Conservation (phyloP, 1,140 invertebrate genomes). For the Macrocentrus cingulum region DNA sequence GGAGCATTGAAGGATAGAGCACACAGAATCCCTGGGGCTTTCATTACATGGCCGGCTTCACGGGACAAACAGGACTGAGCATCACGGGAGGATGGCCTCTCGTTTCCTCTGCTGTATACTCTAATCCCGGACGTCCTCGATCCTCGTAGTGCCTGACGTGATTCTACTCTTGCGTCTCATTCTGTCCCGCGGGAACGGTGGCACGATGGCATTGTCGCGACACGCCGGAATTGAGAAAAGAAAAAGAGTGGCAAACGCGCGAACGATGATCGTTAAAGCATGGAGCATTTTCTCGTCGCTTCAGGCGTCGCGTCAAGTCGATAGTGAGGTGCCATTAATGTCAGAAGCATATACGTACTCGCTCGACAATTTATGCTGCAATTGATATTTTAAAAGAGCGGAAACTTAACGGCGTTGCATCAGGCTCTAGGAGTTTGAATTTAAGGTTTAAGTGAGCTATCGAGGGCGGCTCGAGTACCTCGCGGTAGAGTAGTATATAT, state of each 20-base stretch:
- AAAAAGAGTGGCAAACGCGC: conserved; percentile 1
- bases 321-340: conserved; percentile 13
- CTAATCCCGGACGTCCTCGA: conserved; percentile 19
- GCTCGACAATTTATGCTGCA: conserved; percentile 7
- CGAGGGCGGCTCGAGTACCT: conserved; percentile 26
- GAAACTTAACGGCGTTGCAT: too few relatives aligned
- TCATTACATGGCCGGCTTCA: conserved; percentile 55
- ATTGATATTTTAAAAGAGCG: neutral
- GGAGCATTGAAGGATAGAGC: neutral
- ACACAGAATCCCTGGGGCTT: conserved; percentile 44
- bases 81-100: conserved; percentile 37
- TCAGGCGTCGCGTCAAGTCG: conserved; percentile 9
- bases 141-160: neutral
- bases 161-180: neutral
- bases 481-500: conserved; percentile 23
- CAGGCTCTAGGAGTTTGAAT: neutral
- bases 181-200: neutral
- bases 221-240: neutral
- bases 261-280: conserved; percentile 6
- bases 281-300: conserved; percentile 6
- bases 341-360: conserved; percentile 1
- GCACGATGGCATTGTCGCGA: too few relatives aligned
- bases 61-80: conserved; percentile 46
- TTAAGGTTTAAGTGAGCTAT: too few relatives aligned
- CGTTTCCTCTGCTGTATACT: conserved; percentile 26